Base-by-base conservation (phyloP, 2,797 vertebrate genomes). In the Pangasius larnaudii region DNA sequence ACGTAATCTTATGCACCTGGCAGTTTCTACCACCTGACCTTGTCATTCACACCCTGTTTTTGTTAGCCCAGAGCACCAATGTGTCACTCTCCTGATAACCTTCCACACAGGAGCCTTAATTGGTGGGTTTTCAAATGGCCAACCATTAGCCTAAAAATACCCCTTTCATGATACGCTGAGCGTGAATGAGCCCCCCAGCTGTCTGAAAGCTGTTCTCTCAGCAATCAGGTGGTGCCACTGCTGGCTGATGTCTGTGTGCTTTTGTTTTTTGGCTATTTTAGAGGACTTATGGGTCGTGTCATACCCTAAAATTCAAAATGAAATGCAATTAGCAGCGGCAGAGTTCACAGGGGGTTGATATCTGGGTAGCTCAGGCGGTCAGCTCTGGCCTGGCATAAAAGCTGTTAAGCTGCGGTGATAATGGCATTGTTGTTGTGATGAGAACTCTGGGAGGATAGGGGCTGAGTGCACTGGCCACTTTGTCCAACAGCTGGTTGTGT, bases 401-500 rank as follows among this genome's bases (percentile, higher is more conserved):
- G 88, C 87, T 89, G 86, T 88, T 91, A 90, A 85, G 86, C 83
- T 58, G 67, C 42, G 63, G 75, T 72, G 78, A 88, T 89, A 90
- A 88, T 82, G 84, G 85, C 39, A 33, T 19, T 27, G 24, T 71
- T 78, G 88, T 86, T 91, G 83, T 88, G 74, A 89, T 89, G 87
- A 89, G 75, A 81, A 67, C 77, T 10, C 19, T 30, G 49, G 59
- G 72, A 72, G 71, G 19, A 61, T 27, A 39, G 77, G 65, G 74
- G 84, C 71, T 78, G 79, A 69, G 81, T 67, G 33, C 84, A 63
- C 51, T 39, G 85, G 69, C 39, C 78, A 89, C 87, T 90, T 88
- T 78, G 88, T 61, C 22, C 81, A 90, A 91, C 90, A 93, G 90
- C 91, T 91, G 92, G 85, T 36, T 36, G 56, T 79, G n/a, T 27